A percentile compares a stretch with the other conserved stretches of the same genome.
Conservation (phyloP, 2,888 invertebrate species). For the Watsonalla binaria region DNA sequence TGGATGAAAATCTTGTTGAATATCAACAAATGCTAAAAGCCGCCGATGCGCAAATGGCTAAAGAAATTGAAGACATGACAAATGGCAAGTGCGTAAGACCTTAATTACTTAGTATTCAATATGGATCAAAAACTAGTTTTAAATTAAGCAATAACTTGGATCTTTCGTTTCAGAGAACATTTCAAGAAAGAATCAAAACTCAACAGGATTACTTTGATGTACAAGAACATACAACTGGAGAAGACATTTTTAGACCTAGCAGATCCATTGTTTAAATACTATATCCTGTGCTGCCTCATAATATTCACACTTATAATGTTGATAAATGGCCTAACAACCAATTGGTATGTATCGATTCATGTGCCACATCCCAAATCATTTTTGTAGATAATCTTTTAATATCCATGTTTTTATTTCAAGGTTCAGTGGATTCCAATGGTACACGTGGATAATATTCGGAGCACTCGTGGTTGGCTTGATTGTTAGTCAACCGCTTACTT, state of each 20-base stretch:
- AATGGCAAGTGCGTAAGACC: slow-evolving; percentile 80
- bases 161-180: slow-evolving; percentile 79
- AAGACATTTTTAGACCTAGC: slow-evolving; percentile 84
- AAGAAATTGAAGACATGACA: slow-evolving; percentile 90
- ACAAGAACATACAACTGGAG: slow-evolving; percentile 79
- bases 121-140: too few species aligned
- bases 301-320: slow-evolving; percentile 52
- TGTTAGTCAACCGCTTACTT: slow-evolving; percentile 82
- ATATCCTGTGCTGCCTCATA: slow-evolving; percentile 61
- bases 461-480: slow-evolving; percentile 46
- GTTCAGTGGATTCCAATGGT: slow-evolving; percentile 52
- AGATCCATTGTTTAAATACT: slow-evolving; percentile 93
- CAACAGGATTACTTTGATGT: slow-evolving; percentile 72
- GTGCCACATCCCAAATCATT: neutral
- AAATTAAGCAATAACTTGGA: too few species aligned
- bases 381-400: neutral
- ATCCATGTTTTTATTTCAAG: slow-evolving; percentile 31
- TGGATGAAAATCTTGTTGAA: slow-evolving; percentile 82
- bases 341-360: slow-evolving; percentile 42
- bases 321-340: slow-evolving; percentile 61
- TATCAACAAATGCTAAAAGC: slow-evolving; percentile 82
- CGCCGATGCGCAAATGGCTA: slow-evolving; percentile 88
- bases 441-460: slow-evolving; percentile 43
- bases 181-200: slow-evolving; percentile 79
- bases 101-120: too few species aligned